Conservation (phyloP, 2,113 vertebrate genomes). For the Gymnobelideus leadbeateri region DNA sequence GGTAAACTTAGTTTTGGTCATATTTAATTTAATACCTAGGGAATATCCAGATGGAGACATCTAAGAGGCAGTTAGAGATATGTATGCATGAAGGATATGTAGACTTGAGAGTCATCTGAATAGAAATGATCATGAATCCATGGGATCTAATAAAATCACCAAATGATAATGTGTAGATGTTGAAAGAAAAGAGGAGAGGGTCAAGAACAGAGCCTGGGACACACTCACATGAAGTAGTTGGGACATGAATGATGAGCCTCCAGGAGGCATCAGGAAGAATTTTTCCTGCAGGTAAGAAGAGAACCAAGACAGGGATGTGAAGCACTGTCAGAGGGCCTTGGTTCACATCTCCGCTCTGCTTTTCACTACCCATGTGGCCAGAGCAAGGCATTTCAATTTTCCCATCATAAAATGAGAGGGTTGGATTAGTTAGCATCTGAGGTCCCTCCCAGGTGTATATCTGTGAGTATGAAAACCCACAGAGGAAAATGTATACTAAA, state of each 20-base stretch:
- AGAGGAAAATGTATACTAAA: neutral
- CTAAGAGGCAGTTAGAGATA: slow-evolving; percentile 1
- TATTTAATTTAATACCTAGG: neutral
- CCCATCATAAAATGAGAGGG: no score
- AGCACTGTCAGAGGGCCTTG: neutral
- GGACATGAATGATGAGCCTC: neutral
- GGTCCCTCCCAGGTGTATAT: no score
- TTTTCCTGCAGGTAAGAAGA: neutral
- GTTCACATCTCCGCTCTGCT: neutral
- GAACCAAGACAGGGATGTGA: neutral
- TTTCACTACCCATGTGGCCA: neutral
- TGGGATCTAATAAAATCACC: neutral
- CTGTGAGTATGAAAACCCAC: neutral
- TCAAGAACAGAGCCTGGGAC: neutral
- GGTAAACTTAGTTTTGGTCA: neutral
- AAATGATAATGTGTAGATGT: slow-evolving; percentile 3
- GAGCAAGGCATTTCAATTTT: no score
- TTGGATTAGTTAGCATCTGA: no score
- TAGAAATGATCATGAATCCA: neutral
- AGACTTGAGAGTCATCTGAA: neutral
- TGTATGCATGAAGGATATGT: neutral
- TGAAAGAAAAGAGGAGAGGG: no score
- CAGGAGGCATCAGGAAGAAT: neutral
- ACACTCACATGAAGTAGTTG: neutral
- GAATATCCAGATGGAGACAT: neutral